Percentiles rank a stretch among this genome's conserved stretches.
Conservation (phyloP, 1,140 invertebrate genomes). For the Atta texana region DNA sequence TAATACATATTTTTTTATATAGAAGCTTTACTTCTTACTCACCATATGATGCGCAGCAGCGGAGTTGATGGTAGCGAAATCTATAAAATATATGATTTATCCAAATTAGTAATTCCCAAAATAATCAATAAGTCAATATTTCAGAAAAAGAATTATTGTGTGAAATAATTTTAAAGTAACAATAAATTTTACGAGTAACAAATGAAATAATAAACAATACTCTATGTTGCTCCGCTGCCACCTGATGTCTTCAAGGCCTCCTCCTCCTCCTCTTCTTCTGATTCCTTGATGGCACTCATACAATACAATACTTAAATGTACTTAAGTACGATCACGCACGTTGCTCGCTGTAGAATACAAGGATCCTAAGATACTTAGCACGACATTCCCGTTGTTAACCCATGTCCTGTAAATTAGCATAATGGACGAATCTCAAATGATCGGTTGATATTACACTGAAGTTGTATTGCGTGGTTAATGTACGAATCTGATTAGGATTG, state of each 20-base stretch:
- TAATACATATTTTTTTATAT: background rate
- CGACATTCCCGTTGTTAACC: background rate
- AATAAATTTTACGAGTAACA: background rate
- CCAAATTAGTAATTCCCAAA: background rate
- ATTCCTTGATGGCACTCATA: background rate
- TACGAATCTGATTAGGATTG: slow-evolving; percentile 1
- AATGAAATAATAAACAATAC: background rate
- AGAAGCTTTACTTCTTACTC: background rate
- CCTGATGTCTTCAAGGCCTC: background rate
- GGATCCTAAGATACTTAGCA: background rate
- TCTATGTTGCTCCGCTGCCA: background rate
- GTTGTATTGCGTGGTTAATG: slow-evolving; percentile 8
- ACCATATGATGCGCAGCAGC: background rate
- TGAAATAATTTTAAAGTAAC: background rate
- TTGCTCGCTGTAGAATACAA: background rate
- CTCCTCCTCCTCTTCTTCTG: background rate
- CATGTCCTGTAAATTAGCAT: slow-evolving; percentile 1
- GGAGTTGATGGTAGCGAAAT: background rate
- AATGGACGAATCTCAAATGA: background rate
- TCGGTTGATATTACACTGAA: slow-evolving; percentile 23
- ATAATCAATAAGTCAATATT: background rate
- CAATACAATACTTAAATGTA: background rate
- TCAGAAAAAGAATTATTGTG: background rate
- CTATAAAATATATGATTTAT: background rate
- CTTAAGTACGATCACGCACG: slow-evolving; percentile 9